Evolutionary conservation across 2,888 invertebrate genomes (phyloP).

Genomic region (Lasius platythorax): DNA sequence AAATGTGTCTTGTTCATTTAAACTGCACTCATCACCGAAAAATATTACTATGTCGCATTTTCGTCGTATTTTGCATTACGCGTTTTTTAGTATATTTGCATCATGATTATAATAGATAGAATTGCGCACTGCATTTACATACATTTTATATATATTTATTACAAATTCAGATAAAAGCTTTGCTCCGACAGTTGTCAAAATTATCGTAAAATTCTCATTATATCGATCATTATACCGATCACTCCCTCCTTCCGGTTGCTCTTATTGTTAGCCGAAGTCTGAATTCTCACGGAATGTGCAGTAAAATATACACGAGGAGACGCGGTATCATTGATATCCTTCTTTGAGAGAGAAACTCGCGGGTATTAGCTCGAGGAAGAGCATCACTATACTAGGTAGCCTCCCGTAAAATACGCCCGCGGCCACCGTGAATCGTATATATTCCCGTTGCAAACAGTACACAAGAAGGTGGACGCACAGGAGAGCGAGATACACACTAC

Average conservation of each 20-base stretch:
- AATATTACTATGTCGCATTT: neutral
- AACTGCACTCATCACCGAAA: too few relatives aligned
- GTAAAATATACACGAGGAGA: too few relatives aligned
- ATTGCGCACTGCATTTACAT: too few relatives aligned
- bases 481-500: slow-evolving; percentile 19
- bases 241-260: too few relatives aligned
- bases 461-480: slow-evolving; percentile 23
- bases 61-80: neutral
- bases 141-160: too few relatives aligned
- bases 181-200: too few relatives aligned
- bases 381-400: slow-evolving; percentile 52
- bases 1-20: too few relatives aligned
- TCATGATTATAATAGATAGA: too few relatives aligned
- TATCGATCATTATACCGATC: too few relatives aligned
- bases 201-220: too few relatives aligned
- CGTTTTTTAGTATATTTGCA: too few relatives aligned
- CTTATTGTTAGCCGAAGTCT: neutral
- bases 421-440: slow-evolving; percentile 57
- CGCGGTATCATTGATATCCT: neutral
- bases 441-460: slow-evolving; percentile 62
- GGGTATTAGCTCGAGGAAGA: neutral
- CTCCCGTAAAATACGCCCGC: slow-evolving; percentile 64
- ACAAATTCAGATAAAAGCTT: too few relatives aligned
- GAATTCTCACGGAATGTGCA: neutral
- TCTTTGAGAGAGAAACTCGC: slow-evolving; percentile 5